phyloP scores from a whole-genome alignment of 2,797 vertebrate species.

The Hippocampus kuda region DNA sequence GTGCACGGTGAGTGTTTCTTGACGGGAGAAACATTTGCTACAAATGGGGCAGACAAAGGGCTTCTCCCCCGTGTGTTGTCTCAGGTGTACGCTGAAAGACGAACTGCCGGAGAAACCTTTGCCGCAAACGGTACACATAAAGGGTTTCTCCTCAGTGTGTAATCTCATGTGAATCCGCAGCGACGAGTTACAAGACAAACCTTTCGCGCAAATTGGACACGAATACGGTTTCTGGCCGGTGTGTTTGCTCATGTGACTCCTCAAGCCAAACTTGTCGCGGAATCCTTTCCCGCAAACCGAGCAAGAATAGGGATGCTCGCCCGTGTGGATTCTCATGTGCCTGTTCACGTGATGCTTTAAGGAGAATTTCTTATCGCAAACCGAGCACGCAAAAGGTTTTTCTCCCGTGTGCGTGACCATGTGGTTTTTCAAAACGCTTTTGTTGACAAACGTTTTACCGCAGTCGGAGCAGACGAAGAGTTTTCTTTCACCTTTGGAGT shows the following conservation, averaged over 20 bases:
- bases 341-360: neutral
- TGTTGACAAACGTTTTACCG: conserved; percentile 1
- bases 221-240: neutral
- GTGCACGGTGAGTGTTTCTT: neutral
- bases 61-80: conserved; percentile 7
- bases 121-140: neutral
- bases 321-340: conserved; percentile 4
- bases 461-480: neutral
- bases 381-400: neutral
- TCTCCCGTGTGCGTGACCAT: conserved; percentile 3
- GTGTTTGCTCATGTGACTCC: neutral
- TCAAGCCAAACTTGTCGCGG: neutral
- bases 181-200: neutral
- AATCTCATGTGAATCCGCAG: neutral
- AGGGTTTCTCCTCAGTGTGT: neutral
- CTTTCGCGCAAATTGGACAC: neutral
- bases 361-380: conserved; percentile 12
- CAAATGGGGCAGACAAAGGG: neutral
- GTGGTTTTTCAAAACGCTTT: conserved; percentile 2
- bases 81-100: neutral
- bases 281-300: conserved; percentile 4
- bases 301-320: neutral
- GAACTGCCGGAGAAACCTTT: neutral
- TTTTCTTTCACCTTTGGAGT: neutral
- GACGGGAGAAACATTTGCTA: neutral